Conservation (phyloP, 2,888 invertebrate species). For the Euzophera pinguis region DNA sequence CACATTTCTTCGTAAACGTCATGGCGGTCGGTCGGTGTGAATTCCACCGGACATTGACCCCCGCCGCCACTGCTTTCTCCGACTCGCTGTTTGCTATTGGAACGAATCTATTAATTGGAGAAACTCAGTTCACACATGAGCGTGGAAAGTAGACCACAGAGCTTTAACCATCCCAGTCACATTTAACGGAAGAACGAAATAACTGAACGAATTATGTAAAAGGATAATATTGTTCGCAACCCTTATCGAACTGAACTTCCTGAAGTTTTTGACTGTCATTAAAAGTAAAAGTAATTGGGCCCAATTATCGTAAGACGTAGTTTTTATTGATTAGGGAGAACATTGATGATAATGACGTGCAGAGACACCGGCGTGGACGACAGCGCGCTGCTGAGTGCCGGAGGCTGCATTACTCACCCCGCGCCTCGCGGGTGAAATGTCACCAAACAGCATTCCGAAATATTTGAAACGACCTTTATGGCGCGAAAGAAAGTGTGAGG, state of each 20-base stretch:
- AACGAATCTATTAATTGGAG: slow-evolving; percentile 80
- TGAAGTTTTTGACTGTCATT: background rate
- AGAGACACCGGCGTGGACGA: slow-evolving; percentile 36
- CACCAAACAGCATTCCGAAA: slow-evolving; percentile 78
- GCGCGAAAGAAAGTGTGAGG: slow-evolving; percentile 77
- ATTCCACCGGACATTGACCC: slow-evolving; percentile 74
- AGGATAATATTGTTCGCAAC: background rate
- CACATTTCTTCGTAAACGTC: slow-evolving; percentile 74
- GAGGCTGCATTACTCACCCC: slow-evolving; percentile 62
- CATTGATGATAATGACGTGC: slow-evolving; percentile 23
- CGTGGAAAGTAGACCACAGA: slow-evolving; percentile 72
- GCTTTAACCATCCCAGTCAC: slow-evolving; percentile 43
- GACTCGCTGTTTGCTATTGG: slow-evolving; percentile 75
- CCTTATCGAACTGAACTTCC: background rate
- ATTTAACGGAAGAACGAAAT: slow-evolving; percentile 22
- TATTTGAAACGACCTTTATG: slow-evolving; percentile 81
- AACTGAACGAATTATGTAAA: background rate
- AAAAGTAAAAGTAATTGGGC: background rate
- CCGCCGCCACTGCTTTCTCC: slow-evolving; percentile 71
- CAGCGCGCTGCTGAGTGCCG: slow-evolving; percentile 51
- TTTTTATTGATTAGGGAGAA: background rate
- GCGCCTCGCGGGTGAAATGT: slow-evolving; percentile 69
- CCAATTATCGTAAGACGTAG: background rate
- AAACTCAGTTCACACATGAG: slow-evolving; percentile 78
- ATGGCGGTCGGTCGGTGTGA: slow-evolving; percentile 68